Evolutionary conservation across 2,888 invertebrate species (phyloP), one percentile per base, ranked within the genome.

Genomic region (Hesperia comma): DNA sequence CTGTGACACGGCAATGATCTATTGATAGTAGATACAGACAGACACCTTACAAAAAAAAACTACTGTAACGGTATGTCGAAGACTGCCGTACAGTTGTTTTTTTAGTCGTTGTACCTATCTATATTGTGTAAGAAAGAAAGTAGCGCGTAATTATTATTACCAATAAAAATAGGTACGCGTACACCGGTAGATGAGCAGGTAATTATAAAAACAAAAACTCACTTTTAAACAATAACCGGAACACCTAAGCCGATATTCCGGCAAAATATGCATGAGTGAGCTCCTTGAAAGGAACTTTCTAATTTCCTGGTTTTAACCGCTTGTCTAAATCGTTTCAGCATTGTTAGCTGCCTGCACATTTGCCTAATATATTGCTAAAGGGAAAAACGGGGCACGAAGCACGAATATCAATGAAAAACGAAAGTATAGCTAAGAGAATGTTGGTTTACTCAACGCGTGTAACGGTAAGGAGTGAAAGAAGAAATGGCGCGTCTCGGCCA

Each of bases 381-480:
- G 71, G 67, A 68, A 69, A 75, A 75, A 73, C 68, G 77, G 81
- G 82, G 83, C 75, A 71, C 71, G 82, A 79, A 85, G 83, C 75
- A 71, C 71, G 82, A 79, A 85, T 85, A 74, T 75, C 74, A 79
- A 82, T 79, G 76, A 68, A 78, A 80, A 82, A 63, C 70, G 75
- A 75, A 75, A 75, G 76, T 73, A 71, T 53, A 19, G 55, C 54
- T 8, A 6, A 54, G 55, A 57, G 40, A 41, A 69, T 33, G 56
- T 63, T 56, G 46, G 49, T 49, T 51, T 51, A 51, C 51, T 46
- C 7, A 57, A 63, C 33, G 46, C 37, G 26, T 37, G 62, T 63
- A 61, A 58, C 63, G 63, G 61, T 61, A 21, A 53, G 54, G n/a
- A 74, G 86, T 82, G 90, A 88, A 89, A 89, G 88, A 90, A 87